phyloP scores from a whole-genome alignment of 1,140 invertebrate species.

The Helicoverpa armigera region DNA sequence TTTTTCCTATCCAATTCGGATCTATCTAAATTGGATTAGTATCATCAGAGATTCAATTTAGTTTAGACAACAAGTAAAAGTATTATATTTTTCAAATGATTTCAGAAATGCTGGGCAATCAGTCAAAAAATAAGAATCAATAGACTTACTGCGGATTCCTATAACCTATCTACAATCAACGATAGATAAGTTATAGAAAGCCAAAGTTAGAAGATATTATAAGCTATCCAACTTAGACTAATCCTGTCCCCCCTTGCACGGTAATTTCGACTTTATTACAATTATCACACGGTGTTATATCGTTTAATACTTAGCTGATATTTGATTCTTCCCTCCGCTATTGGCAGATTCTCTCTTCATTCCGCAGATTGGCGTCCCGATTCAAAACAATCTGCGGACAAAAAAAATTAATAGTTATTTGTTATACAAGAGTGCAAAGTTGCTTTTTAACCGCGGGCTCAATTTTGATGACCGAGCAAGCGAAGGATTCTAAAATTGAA shows the following conservation, averaged over 20 bases:
- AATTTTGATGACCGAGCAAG: too few relatives aligned
- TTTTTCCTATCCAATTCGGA: constrained; percentile 25
- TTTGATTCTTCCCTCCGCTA: constrained; percentile 48
- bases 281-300: constrained; percentile 23
- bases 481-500: too few relatives aligned
- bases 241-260: constrained; percentile 16
- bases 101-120: constrained; percentile 4
- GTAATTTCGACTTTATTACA: constrained; percentile 34
- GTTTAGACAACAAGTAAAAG: not conserved
- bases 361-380: constrained; percentile 51
- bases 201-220: too few relatives aligned
- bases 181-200: too few relatives aligned
- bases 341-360: too few relatives aligned
- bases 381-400: constrained; percentile 48
- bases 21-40: constrained; percentile 32
- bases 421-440: too few relatives aligned
- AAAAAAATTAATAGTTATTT: too few relatives aligned
- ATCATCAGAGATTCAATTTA: not conserved
- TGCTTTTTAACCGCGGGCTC: too few relatives aligned
- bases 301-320: constrained; percentile 38
- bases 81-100: constrained; percentile 12
- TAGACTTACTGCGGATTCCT: too few relatives aligned
- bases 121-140: constrained; percentile 11
- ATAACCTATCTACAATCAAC: too few relatives aligned
- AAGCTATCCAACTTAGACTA: constrained; percentile 35